Evolutionary conservation across 2,113 vertebrate species (phyloP), one percentile per base, ranked within the genome.

Genomic region (Scatophagus argus): DNA sequence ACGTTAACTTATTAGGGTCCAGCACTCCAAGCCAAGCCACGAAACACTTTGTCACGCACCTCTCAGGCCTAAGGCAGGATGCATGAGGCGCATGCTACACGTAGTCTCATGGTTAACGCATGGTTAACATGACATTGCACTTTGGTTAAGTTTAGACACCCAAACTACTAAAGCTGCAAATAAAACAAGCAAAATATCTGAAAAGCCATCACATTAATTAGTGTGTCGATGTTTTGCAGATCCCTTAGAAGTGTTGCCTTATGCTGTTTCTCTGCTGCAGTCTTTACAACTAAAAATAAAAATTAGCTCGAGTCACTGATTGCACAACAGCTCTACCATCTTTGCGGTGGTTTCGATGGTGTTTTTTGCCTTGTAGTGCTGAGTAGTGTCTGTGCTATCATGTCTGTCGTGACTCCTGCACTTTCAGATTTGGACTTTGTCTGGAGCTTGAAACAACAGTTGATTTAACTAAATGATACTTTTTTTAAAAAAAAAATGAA

Each of bases 291-390:
- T 21, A 32, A 69, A 47, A 43, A 44, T 29, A 36, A 39, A 62
- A 63, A 44, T n/a, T 17, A 17, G 32, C 34, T 68, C 43, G 36
- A 11, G 21, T 12, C 61, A 55, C 0, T 1, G 2, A 9, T 41
- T 81, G 21, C 49, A 52, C 52, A 73, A 56, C 1, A 27, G 0
- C 3, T 67, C 16, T 29, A 9, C 36, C 25, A 29, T 51, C n/a
- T 38, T 54, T 29, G 36, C 36, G 32, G 58, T 46, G n/a, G 61
- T 44, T 80, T 52, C 10, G 4, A 39, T n/a, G n/a, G n/a, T 54
- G 21, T 11, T 63, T 71, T 8, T 39, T 25, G 8, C 12, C 21
- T 19, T n/a, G 39, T 13, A 43, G 46, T 52, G 74, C 61, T 58
- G 69, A 74, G 2, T 46, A 51, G 49, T n/a, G 27, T 21, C 21